A percentile compares a stretch with the other conserved stretches of the same genome.
Conservation (phyloP, 2,113 vertebrate genomes). For the Hirundichthys speculiger region DNA sequence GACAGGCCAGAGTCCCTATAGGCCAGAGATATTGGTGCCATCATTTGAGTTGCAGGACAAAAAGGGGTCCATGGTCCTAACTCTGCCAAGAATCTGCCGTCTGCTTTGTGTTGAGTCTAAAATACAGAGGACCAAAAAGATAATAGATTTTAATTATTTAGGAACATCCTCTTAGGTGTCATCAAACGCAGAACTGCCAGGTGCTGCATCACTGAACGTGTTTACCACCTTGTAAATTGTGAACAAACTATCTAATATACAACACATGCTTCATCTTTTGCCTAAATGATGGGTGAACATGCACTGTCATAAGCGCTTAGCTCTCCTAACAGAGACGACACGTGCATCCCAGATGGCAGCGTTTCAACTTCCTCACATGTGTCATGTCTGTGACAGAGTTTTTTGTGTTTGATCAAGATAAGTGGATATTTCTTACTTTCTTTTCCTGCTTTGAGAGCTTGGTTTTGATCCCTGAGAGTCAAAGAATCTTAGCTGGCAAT, state of each 20-base stretch:
- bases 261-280: slow-evolving; percentile 7
- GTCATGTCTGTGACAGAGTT: slow-evolving; percentile 38
- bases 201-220: neutral
- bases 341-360: slow-evolving; percentile 30
- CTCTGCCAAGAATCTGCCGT: slow-evolving; percentile 20
- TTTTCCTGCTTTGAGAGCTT: slow-evolving; percentile 22
- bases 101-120: slow-evolving; percentile 14
- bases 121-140: slow-evolving; percentile 31
- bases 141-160: slow-evolving; percentile 53
- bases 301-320: slow-evolving; percentile 16
- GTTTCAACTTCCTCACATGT: slow-evolving; percentile 27
- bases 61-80: slow-evolving; percentile 9
- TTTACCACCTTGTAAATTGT: neutral
- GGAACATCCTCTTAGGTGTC: neutral
- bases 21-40: slow-evolving; percentile 33
- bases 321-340: slow-evolving; percentile 15
- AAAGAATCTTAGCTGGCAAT: slow-evolving; percentile 1
- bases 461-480: slow-evolving; percentile 37
- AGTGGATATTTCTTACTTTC: slow-evolving; percentile 15
- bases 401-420: slow-evolving; percentile 58
- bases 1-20: slow-evolving; percentile 51
- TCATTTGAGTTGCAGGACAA: slow-evolving; percentile 27
- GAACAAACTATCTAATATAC: slow-evolving; percentile 6
- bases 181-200: slow-evolving; percentile 18
- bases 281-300: slow-evolving; percentile 17